Percentiles rank a stretch among this genome's conserved stretches.
Evolutionary conservation across 2,797 vertebrate species (phyloP).

Genomic region (Okamejei kenojei): DNA sequence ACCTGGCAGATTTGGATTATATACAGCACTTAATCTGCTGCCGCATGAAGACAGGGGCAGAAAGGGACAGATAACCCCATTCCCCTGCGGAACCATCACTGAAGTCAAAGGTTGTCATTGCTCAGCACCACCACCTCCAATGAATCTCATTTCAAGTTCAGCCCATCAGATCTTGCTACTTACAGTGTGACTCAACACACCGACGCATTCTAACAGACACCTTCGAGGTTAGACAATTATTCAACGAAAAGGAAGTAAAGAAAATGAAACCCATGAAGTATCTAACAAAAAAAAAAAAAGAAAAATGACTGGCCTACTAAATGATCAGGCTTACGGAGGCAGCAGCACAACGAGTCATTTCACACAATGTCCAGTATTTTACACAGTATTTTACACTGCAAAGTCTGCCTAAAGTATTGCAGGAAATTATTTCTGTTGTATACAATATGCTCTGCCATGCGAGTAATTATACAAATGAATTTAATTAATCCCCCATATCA

Average conservation of each 20-base stretch:
- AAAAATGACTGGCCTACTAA: no score
- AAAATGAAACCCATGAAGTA: not conserved
- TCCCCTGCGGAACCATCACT: not conserved
- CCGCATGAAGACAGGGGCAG: not conserved
- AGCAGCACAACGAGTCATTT: not conserved
- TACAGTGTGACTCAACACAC: not conserved
- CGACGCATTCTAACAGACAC: not conserved
- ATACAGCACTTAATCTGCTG: not conserved
- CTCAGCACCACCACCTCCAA: not conserved
- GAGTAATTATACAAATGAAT: not conserved
- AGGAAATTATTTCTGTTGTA: not conserved
- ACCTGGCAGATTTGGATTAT: not conserved
- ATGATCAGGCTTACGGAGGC: not conserved
- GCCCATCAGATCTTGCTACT: not conserved
- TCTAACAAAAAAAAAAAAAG: no score
- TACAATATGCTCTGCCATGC: not conserved
- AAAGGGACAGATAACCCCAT: not conserved
- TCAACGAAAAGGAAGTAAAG: not conserved
- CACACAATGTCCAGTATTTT: not conserved
- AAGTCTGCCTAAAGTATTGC: not conserved
- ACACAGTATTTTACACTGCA: not conserved
- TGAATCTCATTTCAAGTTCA: conserved; percentile 8
- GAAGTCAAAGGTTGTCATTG: not conserved
- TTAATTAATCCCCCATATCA: not conserved
- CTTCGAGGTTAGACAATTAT: not conserved